Percentiles rank a stretch among this genome's conserved stretches.
These are phyloP conservation scores for Drosophila multiciliata DNA, from an alignment of 2,888 invertebrate genomes.

Conservation along the genomic window DNA sequence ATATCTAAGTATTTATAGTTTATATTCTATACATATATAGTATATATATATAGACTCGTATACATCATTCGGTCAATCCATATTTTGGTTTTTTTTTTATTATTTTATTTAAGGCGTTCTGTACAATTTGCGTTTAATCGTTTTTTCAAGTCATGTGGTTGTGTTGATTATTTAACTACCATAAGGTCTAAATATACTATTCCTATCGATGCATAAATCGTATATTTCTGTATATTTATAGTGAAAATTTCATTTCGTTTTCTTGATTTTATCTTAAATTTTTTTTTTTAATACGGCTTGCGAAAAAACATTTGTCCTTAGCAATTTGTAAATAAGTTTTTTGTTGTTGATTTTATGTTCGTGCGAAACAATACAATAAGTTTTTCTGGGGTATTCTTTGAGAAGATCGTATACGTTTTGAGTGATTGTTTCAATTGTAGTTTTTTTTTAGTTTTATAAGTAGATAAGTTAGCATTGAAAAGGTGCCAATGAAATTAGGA, in stretches of 20 bases:
- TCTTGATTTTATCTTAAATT: conserved; percentile 36
- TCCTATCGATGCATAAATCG: conserved; percentile 76
- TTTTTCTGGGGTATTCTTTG: conserved; percentile 59
- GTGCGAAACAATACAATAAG: conserved; percentile 72
- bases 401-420: conserved; percentile 83
- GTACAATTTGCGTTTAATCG: conserved; percentile 78
- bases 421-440: conserved; percentile 78
- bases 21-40: conserved; percentile 66
- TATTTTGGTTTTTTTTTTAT: conserved; percentile 46
- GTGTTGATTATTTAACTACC: conserved; percentile 77
- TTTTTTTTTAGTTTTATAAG: conserved; percentile 38
- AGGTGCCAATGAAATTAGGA: conserved; percentile 43
- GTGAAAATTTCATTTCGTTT: conserved; percentile 66
- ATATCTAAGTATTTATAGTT: conserved; percentile 69
- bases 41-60: conserved; percentile 71
- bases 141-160: conserved; percentile 73
- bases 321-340: conserved; percentile 74
- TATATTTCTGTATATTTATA: conserved; percentile 70
- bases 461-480: conserved; percentile 36
- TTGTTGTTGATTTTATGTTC: conserved; percentile 28
- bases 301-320: conserved; percentile 55
- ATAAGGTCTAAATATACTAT: conserved; percentile 65
- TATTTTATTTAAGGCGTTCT: conserved; percentile 77
- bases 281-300: conserved; percentile 39
- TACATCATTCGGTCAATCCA: conserved; percentile 72